These are phyloP conservation scores for Leptogaster cylindrica DNA, from an alignment of 2,888 invertebrate species.

Conservation along the genomic window DNA sequence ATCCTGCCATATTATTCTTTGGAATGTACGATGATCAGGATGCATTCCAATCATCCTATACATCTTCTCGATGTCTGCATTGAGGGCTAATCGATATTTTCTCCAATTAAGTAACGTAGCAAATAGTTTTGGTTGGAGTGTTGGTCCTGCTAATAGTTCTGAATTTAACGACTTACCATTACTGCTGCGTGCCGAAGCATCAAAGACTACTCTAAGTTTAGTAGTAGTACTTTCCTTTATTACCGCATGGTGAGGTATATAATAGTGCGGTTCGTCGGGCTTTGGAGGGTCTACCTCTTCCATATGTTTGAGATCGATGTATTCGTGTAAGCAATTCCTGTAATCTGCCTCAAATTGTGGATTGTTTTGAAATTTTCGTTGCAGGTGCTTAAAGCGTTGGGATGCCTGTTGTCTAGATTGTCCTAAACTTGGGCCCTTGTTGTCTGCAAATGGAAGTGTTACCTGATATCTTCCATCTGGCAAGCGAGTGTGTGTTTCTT, in stretches of 20 bases:
- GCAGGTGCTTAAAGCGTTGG: no score
- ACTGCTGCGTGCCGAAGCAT: neutral
- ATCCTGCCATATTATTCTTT: conserved; percentile 21
- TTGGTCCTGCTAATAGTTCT: neutral
- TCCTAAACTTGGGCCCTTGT: no score
- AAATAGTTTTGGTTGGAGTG: conserved; percentile 6
- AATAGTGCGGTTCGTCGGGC: neutral
- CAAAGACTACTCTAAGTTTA: conserved; percentile 27
- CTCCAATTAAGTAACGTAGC: no score
- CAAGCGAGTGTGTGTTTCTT: no score
- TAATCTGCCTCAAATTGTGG: no score
- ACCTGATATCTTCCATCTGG: no score
- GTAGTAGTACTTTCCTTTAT: conserved; percentile 1
- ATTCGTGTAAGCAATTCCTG: neutral
- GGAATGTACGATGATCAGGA: neutral
- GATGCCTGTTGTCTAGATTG: no score
- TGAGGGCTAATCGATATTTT: neutral
- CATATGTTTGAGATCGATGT: neutral
- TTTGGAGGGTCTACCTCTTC: neutral
- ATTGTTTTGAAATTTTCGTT: no score
- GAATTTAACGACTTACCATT: conserved; percentile 21
- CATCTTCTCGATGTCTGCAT: neutral
- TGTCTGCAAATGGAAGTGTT: no score
- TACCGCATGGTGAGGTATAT: conserved; percentile 27
- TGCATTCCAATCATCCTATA: neutral